These are phyloP conservation scores for Coboldia fuscipes DNA, from an alignment of 1,140 invertebrate genomes.

Conservation along the genomic window DNA sequence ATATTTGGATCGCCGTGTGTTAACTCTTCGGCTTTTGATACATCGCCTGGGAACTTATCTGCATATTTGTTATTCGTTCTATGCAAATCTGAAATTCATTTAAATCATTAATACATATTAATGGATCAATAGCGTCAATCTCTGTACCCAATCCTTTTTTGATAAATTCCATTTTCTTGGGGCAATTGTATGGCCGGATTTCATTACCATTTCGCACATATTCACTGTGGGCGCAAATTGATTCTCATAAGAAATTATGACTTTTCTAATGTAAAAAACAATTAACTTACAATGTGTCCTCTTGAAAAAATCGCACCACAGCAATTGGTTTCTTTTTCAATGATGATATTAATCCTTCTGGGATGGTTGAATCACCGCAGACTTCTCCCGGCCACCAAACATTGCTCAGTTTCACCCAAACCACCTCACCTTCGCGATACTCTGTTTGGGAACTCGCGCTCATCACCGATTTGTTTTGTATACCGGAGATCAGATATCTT, in stretches of 20 bases:
- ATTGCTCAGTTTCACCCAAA: constrained; percentile 58
- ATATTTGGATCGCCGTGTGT: constrained; percentile 44
- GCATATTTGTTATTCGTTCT: constrained; percentile 37
- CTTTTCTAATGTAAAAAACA: background rate
- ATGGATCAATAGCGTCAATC: constrained; percentile 19
- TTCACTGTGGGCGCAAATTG: constrained; percentile 57
- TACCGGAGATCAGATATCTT: no score
- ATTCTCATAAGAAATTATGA: constrained; percentile 11
- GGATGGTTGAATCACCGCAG: constrained; percentile 32
- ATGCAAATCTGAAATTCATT: constrained; percentile 24
- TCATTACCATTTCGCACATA: constrained; percentile 45
- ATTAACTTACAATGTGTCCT: constrained; percentile 49
- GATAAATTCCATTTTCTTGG: constrained; percentile 55
- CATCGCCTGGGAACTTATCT: constrained; percentile 52
- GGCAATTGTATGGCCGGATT: constrained; percentile 55
- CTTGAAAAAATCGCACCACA: constrained; percentile 62
- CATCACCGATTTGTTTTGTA: no score
- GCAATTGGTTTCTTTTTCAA: constrained; percentile 46
- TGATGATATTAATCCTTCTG: constrained; percentile 35
- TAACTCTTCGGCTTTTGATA: constrained; percentile 39
- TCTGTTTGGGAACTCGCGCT: no score
- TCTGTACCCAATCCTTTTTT: constrained; percentile 56
- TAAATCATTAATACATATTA: constrained; percentile 2
- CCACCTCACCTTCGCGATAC: constrained; percentile 40
- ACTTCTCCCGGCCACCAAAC: constrained; percentile 66